Evolutionary conservation across 2,888 invertebrate genomes (phyloP).

Genomic region (Drosophila meridionalis): DNA sequence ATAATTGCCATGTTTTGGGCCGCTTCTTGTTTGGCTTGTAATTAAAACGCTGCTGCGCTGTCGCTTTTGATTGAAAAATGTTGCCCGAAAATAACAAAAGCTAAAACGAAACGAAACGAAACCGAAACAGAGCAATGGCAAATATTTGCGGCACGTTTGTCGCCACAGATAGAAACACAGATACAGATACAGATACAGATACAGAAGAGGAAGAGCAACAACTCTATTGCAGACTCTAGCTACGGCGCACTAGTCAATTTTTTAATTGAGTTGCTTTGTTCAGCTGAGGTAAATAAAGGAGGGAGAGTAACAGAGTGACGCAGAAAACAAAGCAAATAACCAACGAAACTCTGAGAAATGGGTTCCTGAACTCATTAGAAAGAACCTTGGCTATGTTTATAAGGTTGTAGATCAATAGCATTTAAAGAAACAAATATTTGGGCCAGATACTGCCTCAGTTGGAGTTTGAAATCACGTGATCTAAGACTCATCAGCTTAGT

Average conservation of each 20-base stretch:
- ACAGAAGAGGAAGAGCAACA: conserved; percentile 14
- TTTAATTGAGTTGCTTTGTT: conserved; percentile 58
- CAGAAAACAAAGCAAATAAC: conserved; percentile 9
- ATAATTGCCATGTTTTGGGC: conserved; percentile 67
- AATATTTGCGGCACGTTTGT: conserved; percentile 69
- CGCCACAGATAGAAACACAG: conserved; percentile 29
- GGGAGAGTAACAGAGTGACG: neutral
- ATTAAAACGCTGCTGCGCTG: conserved; percentile 51
- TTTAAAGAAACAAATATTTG: neutral
- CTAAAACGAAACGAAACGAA: conserved; percentile 13
- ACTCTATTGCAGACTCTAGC: conserved; percentile 15
- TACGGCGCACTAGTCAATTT: conserved; percentile 20
- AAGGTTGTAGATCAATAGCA: conserved; percentile 19
- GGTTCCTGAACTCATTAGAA: conserved; percentile 3
- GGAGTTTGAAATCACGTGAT: conserved; percentile 6
- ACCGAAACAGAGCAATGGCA: conserved; percentile 53
- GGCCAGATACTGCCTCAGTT: conserved; percentile 5
- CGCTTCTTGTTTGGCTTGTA: conserved; percentile 61
- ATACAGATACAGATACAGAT: neutral
- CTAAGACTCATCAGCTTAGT: neutral
- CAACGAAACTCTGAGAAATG: conserved; percentile 26
- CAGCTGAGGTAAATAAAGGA: conserved; percentile 22
- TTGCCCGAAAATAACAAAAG: conserved; percentile 50
- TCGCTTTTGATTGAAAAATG: conserved; percentile 68
- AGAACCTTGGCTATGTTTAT: conserved; percentile 7